Conservation (phyloP, 2,888 invertebrate species). For the Agapostemon virescens region DNA sequence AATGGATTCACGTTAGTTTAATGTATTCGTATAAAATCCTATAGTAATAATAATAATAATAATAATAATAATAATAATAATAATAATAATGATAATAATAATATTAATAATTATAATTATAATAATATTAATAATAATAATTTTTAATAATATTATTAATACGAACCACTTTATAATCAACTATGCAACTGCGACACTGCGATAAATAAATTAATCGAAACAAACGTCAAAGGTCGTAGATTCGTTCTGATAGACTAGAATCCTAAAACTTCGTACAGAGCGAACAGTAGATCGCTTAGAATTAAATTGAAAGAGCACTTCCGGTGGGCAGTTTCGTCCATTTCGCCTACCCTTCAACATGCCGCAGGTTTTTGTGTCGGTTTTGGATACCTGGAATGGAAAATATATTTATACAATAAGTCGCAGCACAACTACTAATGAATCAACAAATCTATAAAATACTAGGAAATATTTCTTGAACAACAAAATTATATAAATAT, state of each 20-base stretch:
- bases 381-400: slow-evolving; percentile 74
- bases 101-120: slow-evolving; percentile 46
- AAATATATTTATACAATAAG: not conserved
- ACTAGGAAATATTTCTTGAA: not conserved
- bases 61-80: slow-evolving; percentile 47
- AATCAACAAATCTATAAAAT: not conserved
- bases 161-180: slow-evolving; percentile 51
- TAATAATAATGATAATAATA: slow-evolving; percentile 51
- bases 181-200: slow-evolving; percentile 59
- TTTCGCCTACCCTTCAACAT: slow-evolving; percentile 65
- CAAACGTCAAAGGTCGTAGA: slow-evolving; percentile 69
- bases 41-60: slow-evolving; percentile 55
- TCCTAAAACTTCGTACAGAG: slow-evolving; percentile 70
- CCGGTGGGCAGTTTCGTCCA: slow-evolving; percentile 70
- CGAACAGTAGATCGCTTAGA: slow-evolving; percentile 46
- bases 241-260: slow-evolving; percentile 76
- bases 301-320: slow-evolving; percentile 73
- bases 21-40: slow-evolving; percentile 69
- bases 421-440: not conserved
- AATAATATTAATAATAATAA: slow-evolving; percentile 49
- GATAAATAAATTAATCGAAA: slow-evolving; percentile 67
- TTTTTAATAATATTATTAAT: slow-evolving; percentile 53
- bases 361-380: slow-evolving; percentile 74
- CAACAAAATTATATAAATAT: not conserved
- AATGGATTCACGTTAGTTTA: slow-evolving; percentile 56